Percentiles rank a stretch among this genome's conserved stretches.
Evolutionary conservation across 2,113 vertebrate species (phyloP).

Genomic region (Notiomystis cincta): DNA sequence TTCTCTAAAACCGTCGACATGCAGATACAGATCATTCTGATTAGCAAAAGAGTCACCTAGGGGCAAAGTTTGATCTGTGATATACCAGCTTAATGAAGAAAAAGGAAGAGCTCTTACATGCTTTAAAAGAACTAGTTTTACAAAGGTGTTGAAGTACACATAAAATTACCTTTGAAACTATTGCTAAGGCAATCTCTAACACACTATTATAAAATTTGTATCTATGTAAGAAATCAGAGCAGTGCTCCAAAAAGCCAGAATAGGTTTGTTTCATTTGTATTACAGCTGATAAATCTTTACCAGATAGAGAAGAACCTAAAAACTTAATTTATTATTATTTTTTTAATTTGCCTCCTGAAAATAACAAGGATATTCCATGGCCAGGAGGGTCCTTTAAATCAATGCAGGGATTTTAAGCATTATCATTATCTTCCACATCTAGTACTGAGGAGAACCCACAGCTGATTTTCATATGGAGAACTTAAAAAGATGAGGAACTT

Average conservation of each 20-base stretch:
- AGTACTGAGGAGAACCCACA: background rate
- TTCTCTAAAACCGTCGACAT: too few species aligned
- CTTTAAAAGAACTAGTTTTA: background rate
- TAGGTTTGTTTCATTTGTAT: background rate
- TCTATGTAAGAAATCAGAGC: background rate
- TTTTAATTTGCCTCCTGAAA: background rate
- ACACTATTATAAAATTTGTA: background rate
- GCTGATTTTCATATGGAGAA: background rate
- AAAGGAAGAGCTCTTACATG: background rate
- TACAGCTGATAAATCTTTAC: background rate
- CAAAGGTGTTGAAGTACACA: background rate
- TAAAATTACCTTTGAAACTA: conserved; percentile 22
- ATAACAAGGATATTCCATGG: background rate
- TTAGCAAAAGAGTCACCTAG: background rate
- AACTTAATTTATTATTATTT: background rate
- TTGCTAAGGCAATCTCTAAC: background rate
- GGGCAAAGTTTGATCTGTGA: background rate
- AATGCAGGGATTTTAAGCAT: background rate
- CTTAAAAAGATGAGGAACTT: background rate
- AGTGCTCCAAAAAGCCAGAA: background rate
- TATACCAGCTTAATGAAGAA: background rate
- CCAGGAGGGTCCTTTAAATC: background rate
- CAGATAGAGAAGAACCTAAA: background rate
- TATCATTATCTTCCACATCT: background rate
- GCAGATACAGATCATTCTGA: background rate